Conservation (phyloP, 2,113 vertebrate genomes). For the Megalops atlanticus region DNA sequence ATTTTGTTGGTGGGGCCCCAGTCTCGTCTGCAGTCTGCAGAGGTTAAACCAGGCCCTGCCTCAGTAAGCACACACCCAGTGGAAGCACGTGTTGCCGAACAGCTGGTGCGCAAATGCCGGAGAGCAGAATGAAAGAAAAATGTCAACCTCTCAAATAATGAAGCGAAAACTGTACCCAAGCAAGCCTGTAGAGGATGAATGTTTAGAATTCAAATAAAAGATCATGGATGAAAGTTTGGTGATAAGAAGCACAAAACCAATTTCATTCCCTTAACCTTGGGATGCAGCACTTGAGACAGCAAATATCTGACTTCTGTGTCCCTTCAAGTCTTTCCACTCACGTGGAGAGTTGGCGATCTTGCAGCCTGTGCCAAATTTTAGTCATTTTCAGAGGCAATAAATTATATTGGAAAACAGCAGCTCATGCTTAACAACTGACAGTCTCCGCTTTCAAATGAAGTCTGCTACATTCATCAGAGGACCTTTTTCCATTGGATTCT, state of each 20-base stretch:
- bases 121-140: not conserved
- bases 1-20: not conserved
- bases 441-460: not conserved
- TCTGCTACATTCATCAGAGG: not conserved
- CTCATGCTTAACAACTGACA: not conserved
- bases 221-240: too few relatives aligned
- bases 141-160: too few relatives aligned
- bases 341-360: too few relatives aligned
- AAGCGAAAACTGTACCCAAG: too few relatives aligned
- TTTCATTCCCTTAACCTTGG: too few relatives aligned
- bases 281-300: too few relatives aligned
- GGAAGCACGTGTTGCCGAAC: not conserved
- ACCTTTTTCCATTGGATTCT: not conserved
- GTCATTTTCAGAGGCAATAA: not conserved
- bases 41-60: conserved; percentile 3
- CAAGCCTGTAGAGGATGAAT: too few relatives aligned
- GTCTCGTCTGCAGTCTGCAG: not conserved
- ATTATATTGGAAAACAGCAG: not conserved
- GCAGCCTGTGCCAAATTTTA: not conserved
- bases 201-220: too few relatives aligned
- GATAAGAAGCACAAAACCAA: too few relatives aligned
- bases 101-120: not conserved
- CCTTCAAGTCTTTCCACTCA: too few relatives aligned
- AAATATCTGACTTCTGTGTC: too few relatives aligned
- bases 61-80: not conserved